These are phyloP conservation scores for Vanessa cardui DNA, from an alignment of 2,888 invertebrate genomes.

Conservation along the genomic window DNA sequence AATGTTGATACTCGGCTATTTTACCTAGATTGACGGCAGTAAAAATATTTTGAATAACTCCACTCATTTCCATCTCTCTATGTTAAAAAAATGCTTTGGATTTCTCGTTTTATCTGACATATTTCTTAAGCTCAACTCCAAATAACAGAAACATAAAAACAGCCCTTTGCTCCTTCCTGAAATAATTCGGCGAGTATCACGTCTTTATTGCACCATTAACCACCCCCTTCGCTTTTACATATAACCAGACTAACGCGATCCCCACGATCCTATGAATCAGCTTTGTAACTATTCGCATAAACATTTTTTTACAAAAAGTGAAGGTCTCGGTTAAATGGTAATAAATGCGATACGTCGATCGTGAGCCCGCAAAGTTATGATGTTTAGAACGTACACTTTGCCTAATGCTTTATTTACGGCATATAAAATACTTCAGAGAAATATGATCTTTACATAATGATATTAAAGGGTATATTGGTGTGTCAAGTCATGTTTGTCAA, in stretches of 20 bases:
- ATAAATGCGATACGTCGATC: slow-evolving; percentile 30
- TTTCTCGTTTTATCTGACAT: not conserved
- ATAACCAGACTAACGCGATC: slow-evolving; percentile 1
- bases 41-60: no score
- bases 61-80: no score
- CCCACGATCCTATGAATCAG: not conserved
- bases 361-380: slow-evolving; percentile 29
- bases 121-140: not conserved
- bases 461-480: not conserved
- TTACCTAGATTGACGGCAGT: no score
- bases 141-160: slow-evolving; percentile 1
- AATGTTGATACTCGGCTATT: no score
- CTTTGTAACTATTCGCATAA: not conserved
- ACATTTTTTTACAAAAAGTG: not conserved
- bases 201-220: slow-evolving; percentile 26
- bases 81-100: no score
- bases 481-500: not conserved
- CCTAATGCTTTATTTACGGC: not conserved
- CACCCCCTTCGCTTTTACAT: slow-evolving; percentile 2
- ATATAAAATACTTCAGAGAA: slow-evolving; percentile 5
- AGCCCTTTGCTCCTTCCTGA: not conserved
- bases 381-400: slow-evolving; percentile 7
- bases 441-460: not conserved
- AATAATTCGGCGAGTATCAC: slow-evolving; percentile 16
- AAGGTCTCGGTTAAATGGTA: slow-evolving; percentile 19